These are phyloP conservation scores for Melanerpes formicivorus DNA, from an alignment of 2,113 vertebrate species.

Conservation along the genomic window DNA sequence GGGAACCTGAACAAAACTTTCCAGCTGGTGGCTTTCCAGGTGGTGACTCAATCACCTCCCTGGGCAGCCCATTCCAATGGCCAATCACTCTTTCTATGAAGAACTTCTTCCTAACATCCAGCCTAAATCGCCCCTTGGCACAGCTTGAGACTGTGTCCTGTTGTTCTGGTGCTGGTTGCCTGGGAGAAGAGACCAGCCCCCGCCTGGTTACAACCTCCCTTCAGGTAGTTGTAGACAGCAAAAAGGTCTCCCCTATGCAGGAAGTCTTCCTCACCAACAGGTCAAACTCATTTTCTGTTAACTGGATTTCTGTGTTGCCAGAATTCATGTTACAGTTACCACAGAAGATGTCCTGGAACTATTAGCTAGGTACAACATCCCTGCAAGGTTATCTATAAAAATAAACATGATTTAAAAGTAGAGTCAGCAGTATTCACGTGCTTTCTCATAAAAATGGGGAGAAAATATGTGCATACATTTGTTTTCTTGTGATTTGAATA, in stretches of 20 bases:
- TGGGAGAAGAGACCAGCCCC: too few species aligned
- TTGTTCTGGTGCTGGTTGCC: too few species aligned
- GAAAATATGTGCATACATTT: background rate
- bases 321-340: background rate
- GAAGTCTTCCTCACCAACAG: background rate
- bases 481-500: background rate
- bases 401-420: background rate
- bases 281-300: background rate
- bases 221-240: too few species aligned
- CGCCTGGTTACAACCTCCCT: too few species aligned
- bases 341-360: background rate
- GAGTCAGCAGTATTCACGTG: background rate
- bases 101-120: too few species aligned
- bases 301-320: background rate
- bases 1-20: background rate
- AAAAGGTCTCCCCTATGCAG: background rate
- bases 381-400: background rate
- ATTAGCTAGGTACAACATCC: background rate
- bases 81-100: too few species aligned
- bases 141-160: too few species aligned
- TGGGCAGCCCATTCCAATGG: too few species aligned
- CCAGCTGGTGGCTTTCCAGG: background rate
- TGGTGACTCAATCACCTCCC: too few species aligned
- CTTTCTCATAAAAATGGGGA: background rate
- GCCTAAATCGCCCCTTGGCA: too few species aligned